Evolutionary conservation across 1,140 invertebrate species (phyloP).

Genomic region (Drosophila pandora): DNA sequence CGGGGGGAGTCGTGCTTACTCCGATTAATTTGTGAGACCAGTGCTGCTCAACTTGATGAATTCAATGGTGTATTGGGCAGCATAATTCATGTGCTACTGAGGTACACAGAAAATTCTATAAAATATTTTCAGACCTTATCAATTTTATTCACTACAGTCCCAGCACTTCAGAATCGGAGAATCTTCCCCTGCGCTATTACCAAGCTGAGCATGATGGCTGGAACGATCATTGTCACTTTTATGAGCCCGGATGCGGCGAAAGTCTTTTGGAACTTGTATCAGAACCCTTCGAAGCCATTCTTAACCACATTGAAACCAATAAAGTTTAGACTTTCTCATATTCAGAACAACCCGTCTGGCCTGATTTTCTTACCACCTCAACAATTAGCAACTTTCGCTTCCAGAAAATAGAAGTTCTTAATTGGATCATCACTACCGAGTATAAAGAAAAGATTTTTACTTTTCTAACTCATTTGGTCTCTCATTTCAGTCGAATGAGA

Average conservation of each 20-base stretch:
- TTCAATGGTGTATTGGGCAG: slow-evolving; percentile 76
- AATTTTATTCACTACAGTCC: slow-evolving; percentile 82
- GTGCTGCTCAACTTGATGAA: slow-evolving; percentile 58
- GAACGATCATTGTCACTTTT: slow-evolving; percentile 79
- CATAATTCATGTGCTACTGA: slow-evolving; percentile 72
- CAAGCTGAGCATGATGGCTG: slow-evolving; percentile 85
- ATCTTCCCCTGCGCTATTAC: slow-evolving; percentile 85
- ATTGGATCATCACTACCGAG: slow-evolving; percentile 43
- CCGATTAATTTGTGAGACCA: slow-evolving; percentile 74
- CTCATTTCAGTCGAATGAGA: slow-evolving; percentile 11
- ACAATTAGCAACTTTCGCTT: slow-evolving; percentile 73
- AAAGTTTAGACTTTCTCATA: slow-evolving; percentile 44
- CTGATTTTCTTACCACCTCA: slow-evolving; percentile 25
- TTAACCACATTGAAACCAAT: slow-evolving; percentile 47
- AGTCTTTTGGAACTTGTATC: slow-evolving; percentile 72
- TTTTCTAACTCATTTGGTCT: neutral
- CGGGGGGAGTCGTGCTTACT: slow-evolving; percentile 69
- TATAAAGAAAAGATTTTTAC: slow-evolving; percentile 23
- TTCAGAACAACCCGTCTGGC: slow-evolving; percentile 27
- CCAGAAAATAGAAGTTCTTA: slow-evolving; percentile 36
- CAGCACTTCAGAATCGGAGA: slow-evolving; percentile 85
- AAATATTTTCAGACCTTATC: too few species aligned
- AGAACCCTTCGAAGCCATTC: slow-evolving; percentile 57
- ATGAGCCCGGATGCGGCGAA: slow-evolving; percentile 72
- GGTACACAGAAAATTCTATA: slow-evolving; percentile 5